phyloP scores from a whole-genome alignment of 2,888 invertebrate species.

The Antheraea yamamai region DNA sequence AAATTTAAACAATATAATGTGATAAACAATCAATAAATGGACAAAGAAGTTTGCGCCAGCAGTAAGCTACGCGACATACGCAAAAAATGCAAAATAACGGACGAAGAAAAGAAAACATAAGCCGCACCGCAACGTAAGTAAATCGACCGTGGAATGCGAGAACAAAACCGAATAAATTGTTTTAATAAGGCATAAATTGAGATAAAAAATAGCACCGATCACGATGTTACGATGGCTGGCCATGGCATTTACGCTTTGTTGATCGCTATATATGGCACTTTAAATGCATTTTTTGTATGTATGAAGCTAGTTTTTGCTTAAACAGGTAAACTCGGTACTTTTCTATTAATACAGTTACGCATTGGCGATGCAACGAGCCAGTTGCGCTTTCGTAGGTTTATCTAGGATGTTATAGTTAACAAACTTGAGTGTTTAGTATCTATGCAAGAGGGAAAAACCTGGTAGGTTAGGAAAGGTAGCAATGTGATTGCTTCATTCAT shows the following conservation, averaged over 20 bases:
- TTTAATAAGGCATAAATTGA: conserved; percentile 76
- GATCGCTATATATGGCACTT: conserved; percentile 63
- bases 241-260: conserved; percentile 80
- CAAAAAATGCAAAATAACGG: conserved; percentile 66
- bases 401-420: not conserved
- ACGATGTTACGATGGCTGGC: conserved; percentile 74
- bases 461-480: not conserved
- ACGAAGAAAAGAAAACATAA: conserved; percentile 63
- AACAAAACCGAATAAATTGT: conserved; percentile 74
- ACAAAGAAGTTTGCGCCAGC: not conserved
- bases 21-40: not conserved
- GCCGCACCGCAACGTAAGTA: conserved; percentile 58
- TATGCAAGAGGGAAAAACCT: not conserved
- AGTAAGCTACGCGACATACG: conserved; percentile 23
- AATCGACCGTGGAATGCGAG: conserved; percentile 70
- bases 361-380: conserved; percentile 43
- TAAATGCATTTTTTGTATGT: conserved; percentile 66
- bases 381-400: conserved; percentile 32
- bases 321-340: conserved; percentile 45
- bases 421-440: not conserved
- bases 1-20: not conserved
- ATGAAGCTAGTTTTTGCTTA: conserved; percentile 45
- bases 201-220: conserved; percentile 63
- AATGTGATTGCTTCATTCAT: not conserved
- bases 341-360: conserved; percentile 52